Percentiles rank a stretch among this genome's conserved stretches.
Evolutionary conservation across 2,113 vertebrate species (phyloP).

Genomic region (Mola mola): DNA sequence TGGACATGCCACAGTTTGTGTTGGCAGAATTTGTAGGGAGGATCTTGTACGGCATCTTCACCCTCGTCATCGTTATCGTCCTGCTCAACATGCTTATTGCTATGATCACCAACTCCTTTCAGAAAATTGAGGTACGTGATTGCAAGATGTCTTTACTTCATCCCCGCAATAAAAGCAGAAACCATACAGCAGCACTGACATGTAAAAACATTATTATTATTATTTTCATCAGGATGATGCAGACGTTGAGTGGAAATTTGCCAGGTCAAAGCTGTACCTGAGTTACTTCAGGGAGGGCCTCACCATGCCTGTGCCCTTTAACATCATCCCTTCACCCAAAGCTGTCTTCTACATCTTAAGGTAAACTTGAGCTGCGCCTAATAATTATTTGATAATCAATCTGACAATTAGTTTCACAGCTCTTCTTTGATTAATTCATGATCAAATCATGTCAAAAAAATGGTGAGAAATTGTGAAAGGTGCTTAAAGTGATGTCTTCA

Average conservation of each 20-base stretch:
- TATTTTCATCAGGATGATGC: slow-evolving; percentile 84
- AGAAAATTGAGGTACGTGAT: slow-evolving; percentile 91
- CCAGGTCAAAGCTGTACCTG: slow-evolving; percentile 91
- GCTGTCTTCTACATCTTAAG: slow-evolving; percentile 85
- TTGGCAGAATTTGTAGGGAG: slow-evolving; percentile 87
- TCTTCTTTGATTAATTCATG: too few species aligned
- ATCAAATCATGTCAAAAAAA: too few species aligned
- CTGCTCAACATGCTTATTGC: slow-evolving; percentile 93
- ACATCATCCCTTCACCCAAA: slow-evolving; percentile 90
- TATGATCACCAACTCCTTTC: slow-evolving; percentile 95
- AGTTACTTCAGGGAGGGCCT: slow-evolving; percentile 90
- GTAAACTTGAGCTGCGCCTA: slow-evolving; percentile 75
- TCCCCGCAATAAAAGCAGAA: not conserved
- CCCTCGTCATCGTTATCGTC: slow-evolving; percentile 90
- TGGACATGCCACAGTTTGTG: slow-evolving; percentile 86
- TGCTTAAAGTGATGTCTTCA: too few species aligned
- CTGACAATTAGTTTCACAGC: too few species aligned
- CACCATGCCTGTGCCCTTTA: slow-evolving; percentile 91
- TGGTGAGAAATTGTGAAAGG: too few species aligned
- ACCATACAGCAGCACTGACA: not conserved
- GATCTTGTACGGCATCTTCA: slow-evolving; percentile 89
- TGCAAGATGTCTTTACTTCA: not conserved
- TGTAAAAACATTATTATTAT: too few species aligned
- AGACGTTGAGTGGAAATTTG: slow-evolving; percentile 93
- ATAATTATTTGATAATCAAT: too few species aligned